phyloP scores from a whole-genome alignment of 2,113 vertebrate species.

The Lampris megalopsis region DNA sequence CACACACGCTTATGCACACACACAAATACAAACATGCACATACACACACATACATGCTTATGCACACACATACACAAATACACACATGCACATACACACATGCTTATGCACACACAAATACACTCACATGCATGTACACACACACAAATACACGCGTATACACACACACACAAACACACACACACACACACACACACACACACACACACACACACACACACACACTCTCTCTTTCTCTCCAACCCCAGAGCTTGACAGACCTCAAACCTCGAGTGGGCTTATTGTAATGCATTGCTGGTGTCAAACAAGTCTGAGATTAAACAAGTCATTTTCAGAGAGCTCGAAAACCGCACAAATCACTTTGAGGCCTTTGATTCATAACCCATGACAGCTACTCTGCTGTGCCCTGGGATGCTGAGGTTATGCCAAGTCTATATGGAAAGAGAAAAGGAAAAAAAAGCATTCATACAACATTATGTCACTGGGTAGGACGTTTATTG shows the following conservation, averaged over 20 bases:
- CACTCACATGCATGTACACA: background rate
- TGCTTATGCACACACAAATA: no score
- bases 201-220: background rate
- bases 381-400: background rate
- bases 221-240: background rate
- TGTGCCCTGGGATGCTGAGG: conserved; percentile 10
- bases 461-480: conserved; percentile 19
- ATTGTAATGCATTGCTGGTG: conserved; percentile 44
- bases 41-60: background rate
- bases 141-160: no score
- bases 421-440: conserved; percentile 19
- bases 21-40: no score
- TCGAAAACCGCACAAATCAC: conserved; percentile 12
- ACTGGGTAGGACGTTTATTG: background rate
- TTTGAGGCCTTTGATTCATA: conserved; percentile 20
- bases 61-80: no score
- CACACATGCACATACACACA: background rate
- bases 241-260: conserved; percentile 18
- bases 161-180: no score
- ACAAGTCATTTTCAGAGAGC: conserved; percentile 16
- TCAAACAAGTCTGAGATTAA: conserved; percentile 48
- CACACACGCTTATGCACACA: background rate
- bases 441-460: background rate
- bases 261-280: conserved; percentile 21
- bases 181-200: no score